Evolutionary conservation across 2,797 vertebrate genomes (phyloP).

Genomic region (Helostoma temminkii): DNA sequence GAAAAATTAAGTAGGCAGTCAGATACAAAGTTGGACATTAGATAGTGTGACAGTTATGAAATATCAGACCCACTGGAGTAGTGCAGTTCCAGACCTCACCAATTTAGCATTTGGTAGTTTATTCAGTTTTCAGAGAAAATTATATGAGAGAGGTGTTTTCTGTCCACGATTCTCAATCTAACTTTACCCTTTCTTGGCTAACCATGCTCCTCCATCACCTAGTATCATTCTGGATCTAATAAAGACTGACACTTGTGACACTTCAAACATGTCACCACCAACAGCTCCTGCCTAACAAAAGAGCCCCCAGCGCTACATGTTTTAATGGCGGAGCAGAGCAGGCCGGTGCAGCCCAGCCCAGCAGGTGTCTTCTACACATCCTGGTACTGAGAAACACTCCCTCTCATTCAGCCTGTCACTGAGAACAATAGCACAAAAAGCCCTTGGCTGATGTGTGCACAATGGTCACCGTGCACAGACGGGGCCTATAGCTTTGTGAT

Average conservation of each 20-base stretch:
- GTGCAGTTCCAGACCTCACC: conserved; percentile 59
- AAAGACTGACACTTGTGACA: conserved; percentile 92
- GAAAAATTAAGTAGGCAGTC: conserved; percentile 42
- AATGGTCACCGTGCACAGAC: conserved; percentile 85
- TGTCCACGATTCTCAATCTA: conserved; percentile 34
- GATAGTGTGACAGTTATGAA: conserved; percentile 47
- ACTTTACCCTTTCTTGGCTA: conserved; percentile 38
- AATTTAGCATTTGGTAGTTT: conserved; percentile 49
- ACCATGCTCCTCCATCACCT: conserved; percentile 60
- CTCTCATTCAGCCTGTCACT: conserved; percentile 93
- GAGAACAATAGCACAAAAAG: conserved; percentile 90
- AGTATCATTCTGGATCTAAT: conserved; percentile 88
- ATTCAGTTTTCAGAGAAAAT: conserved; percentile 40
- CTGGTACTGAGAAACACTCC: conserved; percentile 92
- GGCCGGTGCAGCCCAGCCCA: conserved; percentile 90
- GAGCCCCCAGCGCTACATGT: conserved; percentile 86
- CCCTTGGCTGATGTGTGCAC: conserved; percentile 80
- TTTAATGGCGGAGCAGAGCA: conserved; percentile 87
- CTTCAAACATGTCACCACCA: conserved; percentile 91
- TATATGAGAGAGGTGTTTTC: conserved; percentile 17
- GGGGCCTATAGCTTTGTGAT: conserved; percentile 68
- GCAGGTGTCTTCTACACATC: conserved; percentile 94
- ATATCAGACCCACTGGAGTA: conserved; percentile 52
- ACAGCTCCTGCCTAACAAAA: conserved; percentile 90
- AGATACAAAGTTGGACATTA: conserved; percentile 45